These are phyloP conservation scores for Trichopoda pennipes DNA, from an alignment of 2,888 invertebrate genomes.

Conservation along the genomic window DNA sequence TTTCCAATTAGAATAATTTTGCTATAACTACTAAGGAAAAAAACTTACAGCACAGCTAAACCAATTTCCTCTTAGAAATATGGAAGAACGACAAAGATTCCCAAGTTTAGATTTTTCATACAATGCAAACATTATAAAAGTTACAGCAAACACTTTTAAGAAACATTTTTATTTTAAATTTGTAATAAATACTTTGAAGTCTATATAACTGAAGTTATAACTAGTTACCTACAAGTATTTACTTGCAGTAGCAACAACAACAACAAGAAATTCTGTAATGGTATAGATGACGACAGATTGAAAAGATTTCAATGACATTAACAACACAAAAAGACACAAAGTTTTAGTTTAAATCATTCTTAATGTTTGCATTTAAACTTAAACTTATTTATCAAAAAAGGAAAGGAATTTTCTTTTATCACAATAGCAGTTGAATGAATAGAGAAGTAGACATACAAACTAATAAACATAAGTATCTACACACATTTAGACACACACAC, in stretches of 20 bases:
- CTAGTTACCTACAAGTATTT: slow-evolving; percentile 18
- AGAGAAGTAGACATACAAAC: slow-evolving; percentile 5
- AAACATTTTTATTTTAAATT: slow-evolving; percentile 45
- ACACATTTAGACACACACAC: background rate
- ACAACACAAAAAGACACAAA: slow-evolving; percentile 38
- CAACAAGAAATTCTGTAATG: slow-evolving; percentile 6
- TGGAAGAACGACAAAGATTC: background rate
- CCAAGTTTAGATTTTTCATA: slow-evolving; percentile 20
- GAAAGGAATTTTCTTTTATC: slow-evolving; percentile 43
- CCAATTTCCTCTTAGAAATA: background rate
- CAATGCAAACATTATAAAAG: slow-evolving; percentile 53
- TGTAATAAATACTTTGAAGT: slow-evolving; percentile 53
- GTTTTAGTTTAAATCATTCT: slow-evolving; percentile 66
- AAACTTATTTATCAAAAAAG: slow-evolving; percentile 59
- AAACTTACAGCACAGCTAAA: background rate
- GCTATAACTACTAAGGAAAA: background rate
- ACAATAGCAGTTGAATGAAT: slow-evolving; percentile 19
- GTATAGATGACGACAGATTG: slow-evolving; percentile 48
- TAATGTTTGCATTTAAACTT: slow-evolving; percentile 68
- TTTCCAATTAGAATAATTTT: background rate
- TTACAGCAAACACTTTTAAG: slow-evolving; percentile 53
- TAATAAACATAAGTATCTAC: background rate
- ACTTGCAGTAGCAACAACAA: background rate
- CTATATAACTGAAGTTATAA: slow-evolving; percentile 28
- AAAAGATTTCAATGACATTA: slow-evolving; percentile 28